A percentile compares a stretch with the other conserved stretches of the same genome.
These are phyloP conservation scores for Lutraria lutraria DNA, from an alignment of 2,888 invertebrate genomes.

Conservation along the genomic window DNA sequence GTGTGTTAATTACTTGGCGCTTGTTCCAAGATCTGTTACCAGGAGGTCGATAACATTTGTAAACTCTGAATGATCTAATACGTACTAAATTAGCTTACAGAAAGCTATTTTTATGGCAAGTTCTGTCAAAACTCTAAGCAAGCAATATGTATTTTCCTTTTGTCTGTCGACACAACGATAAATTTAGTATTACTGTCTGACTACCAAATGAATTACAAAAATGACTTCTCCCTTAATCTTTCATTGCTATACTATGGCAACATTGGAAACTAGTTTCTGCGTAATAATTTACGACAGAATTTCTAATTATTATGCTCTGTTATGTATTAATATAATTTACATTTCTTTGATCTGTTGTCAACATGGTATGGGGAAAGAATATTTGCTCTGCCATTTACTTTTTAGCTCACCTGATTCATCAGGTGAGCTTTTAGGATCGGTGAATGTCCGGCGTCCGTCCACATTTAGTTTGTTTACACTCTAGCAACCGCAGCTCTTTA, in stretches of 20 bases:
- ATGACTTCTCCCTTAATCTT: not conserved
- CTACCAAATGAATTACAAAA: not conserved
- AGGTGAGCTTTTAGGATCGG: too few relatives aligned
- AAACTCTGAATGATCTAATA: not conserved
- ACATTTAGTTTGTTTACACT: too few relatives aligned
- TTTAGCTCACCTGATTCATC: too few relatives aligned
- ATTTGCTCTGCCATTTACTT: too few relatives aligned
- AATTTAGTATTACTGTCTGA: not conserved
- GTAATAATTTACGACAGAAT: not conserved
- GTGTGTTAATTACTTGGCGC: too few relatives aligned
- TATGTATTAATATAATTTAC: too few relatives aligned
- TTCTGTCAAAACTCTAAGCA: not conserved
- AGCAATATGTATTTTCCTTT: not conserved
- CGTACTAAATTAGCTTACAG: not conserved
- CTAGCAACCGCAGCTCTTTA: too few relatives aligned
- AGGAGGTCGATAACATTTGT: not conserved
- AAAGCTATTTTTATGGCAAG: not conserved
- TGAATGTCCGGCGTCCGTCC: too few relatives aligned
- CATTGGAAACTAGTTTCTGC: not conserved
- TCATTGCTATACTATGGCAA: not conserved
- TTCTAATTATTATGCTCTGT: not conserved
- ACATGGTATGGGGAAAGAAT: too few relatives aligned
- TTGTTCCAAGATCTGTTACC: too few relatives aligned
- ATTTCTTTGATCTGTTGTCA: too few relatives aligned
- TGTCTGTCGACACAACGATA: slow-evolving; percentile 6